Conservation (phyloP, 1,140 invertebrate genomes). For the Theocolax elegans region DNA sequence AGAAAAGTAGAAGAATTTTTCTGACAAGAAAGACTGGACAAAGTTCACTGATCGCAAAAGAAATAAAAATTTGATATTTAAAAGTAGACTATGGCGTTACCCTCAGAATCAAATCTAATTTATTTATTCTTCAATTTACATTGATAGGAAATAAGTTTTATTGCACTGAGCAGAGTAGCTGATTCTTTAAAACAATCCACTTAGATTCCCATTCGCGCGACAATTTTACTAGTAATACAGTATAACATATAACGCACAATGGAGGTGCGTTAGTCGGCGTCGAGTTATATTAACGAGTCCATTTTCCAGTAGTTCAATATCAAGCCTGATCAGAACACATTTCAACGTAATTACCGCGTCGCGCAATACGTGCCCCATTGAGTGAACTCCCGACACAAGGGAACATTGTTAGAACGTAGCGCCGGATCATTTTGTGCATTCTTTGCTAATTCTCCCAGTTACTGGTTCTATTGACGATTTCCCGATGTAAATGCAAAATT, state of each 20-base stretch:
- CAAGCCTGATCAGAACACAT: constrained; percentile 19
- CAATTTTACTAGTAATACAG: background rate
- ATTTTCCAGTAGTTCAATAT: constrained; percentile 35
- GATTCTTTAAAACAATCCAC: constrained; percentile 20
- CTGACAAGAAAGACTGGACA: no score
- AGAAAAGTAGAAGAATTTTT: no score
- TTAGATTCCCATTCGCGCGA: background rate
- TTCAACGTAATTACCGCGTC: constrained; percentile 32
- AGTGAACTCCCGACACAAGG: background rate
- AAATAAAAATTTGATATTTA: no score
- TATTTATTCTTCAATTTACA: no score
- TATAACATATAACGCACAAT: constrained; percentile 11
- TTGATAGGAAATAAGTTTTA: no score
- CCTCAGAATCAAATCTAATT: no score
- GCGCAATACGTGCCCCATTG: background rate
- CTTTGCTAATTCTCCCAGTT: constrained; percentile 1
- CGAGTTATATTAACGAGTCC: constrained; percentile 27
- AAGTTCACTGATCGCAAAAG: no score
- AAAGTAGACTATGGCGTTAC: no score
- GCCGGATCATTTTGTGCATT: constrained; percentile 5
- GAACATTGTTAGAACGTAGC: background rate
- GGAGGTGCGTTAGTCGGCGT: constrained; percentile 16
- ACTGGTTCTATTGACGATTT: background rate
- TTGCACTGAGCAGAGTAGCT: no score
- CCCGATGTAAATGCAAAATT: background rate